phyloP scores from a whole-genome alignment of 2,888 invertebrate species.

The Osmoderma eremita region DNA sequence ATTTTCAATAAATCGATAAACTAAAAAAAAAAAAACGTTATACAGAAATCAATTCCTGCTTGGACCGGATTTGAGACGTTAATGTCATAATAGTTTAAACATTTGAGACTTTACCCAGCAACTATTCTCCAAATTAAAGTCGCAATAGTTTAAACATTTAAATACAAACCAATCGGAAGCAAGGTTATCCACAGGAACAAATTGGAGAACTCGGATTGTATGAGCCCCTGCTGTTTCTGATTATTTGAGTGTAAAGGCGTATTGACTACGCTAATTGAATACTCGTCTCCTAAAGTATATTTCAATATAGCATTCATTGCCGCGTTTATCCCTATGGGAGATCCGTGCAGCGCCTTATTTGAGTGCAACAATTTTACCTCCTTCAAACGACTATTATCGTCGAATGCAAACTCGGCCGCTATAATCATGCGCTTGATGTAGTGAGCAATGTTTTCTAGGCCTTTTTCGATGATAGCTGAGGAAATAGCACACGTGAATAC shows the following conservation, averaged over 20 bases:
- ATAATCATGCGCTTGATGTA: slow-evolving; percentile 65
- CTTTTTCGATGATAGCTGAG: slow-evolving; percentile 61
- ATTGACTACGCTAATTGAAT: slow-evolving; percentile 57
- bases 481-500: slow-evolving; percentile 7
- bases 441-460: slow-evolving; percentile 60
- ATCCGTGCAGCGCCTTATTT: slow-evolving; percentile 65
- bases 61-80: no score
- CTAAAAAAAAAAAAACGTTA: no score
- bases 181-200: slow-evolving; percentile 58
- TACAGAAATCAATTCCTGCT: no score
- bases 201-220: slow-evolving; percentile 54
- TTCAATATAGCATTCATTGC: slow-evolving; percentile 64
- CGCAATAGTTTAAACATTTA: no score
- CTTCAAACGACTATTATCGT: slow-evolving; percentile 1
- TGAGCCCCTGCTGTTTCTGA: slow-evolving; percentile 39
- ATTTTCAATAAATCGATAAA: no score
- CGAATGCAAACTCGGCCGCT: slow-evolving; percentile 63
- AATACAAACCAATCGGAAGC: slow-evolving; percentile 56
- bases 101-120: no score
- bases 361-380: slow-evolving; percentile 62
- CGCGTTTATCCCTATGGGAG: slow-evolving; percentile 66
- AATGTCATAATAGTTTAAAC: no score
- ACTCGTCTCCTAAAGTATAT: slow-evolving; percentile 53
- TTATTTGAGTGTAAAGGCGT: slow-evolving; percentile 56
- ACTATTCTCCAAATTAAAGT: no score